Percentiles rank a stretch among this genome's conserved stretches.
Evolutionary conservation across 2,797 vertebrate species (phyloP).

Genomic region (Australoheros facetus): DNA sequence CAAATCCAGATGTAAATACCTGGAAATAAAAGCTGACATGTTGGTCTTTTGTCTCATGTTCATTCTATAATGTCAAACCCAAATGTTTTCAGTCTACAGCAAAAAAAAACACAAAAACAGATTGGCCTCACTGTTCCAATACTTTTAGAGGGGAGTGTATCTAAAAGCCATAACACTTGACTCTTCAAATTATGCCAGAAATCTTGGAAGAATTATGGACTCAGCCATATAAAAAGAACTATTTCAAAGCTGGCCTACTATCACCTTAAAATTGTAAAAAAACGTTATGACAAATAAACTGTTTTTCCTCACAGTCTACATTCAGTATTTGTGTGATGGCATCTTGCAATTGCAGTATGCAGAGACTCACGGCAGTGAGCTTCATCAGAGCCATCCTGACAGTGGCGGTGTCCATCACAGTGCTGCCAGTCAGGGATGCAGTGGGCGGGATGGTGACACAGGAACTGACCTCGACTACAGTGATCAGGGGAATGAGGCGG

Average conservation of each 20-base stretch:
- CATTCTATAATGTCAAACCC: too few relatives aligned
- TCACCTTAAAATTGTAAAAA: background rate
- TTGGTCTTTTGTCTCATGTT: too few relatives aligned
- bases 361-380: constrained; percentile 88
- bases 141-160: too few relatives aligned
- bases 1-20: too few relatives aligned
- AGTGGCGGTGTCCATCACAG: constrained; percentile 89
- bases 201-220: background rate
- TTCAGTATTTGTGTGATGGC: background rate
- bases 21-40: too few relatives aligned
- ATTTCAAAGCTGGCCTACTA: too few relatives aligned
- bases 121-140: too few relatives aligned
- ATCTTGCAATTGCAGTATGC: background rate
- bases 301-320: too few relatives aligned
- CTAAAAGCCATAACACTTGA: background rate
- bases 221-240: too few relatives aligned
- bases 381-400: constrained; percentile 90
- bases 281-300: too few relatives aligned
- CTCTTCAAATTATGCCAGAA: background rate
- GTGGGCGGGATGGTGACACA: constrained; percentile 83
- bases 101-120: too few relatives aligned
- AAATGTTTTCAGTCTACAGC: too few relatives aligned
- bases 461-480: constrained; percentile 87
- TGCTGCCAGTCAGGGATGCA: constrained; percentile 95
- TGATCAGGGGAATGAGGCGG: constrained; percentile 62